Evolutionary conservation across 1,140 invertebrate genomes (phyloP).

Genomic region (Lordiphosa stackelbergi): DNA sequence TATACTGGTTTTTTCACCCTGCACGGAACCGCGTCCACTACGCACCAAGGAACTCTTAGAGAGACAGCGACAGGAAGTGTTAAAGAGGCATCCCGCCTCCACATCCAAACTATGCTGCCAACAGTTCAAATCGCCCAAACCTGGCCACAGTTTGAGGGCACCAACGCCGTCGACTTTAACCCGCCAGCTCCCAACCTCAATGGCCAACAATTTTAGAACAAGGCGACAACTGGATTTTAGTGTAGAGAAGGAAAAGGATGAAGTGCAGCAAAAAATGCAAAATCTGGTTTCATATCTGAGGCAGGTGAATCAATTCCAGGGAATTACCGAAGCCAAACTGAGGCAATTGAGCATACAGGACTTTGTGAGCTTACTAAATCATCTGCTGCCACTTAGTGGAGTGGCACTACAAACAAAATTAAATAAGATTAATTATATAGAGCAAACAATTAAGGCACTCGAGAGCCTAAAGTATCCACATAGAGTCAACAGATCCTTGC

Average conservation of each 20-base stretch:
- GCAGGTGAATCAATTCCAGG: conserved; percentile 10
- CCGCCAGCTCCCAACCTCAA: no score
- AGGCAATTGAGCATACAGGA: conserved; percentile 24
- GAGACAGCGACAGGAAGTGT: neutral
- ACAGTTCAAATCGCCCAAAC: no score
- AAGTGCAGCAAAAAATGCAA: conserved; percentile 13
- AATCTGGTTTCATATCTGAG: conserved; percentile 5
- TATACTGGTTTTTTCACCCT: neutral
- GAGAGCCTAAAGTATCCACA: conserved; percentile 26
- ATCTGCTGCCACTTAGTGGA: conserved; percentile 19
- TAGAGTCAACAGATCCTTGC: conserved; percentile 19
- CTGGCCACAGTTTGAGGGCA: no score
- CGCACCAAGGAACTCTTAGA: conserved; percentile 26
- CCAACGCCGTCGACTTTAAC: no score
- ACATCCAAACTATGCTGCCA: neutral
- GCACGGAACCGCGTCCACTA: conserved; percentile 7
- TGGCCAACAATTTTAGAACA: no score
- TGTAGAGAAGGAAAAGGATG: neutral
- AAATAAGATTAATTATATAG: conserved; percentile 19
- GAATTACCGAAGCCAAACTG: conserved; percentile 13
- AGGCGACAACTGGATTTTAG: neutral
- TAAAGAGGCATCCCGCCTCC: neutral
- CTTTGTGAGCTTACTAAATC: conserved; percentile 27
- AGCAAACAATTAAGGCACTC: conserved; percentile 22
- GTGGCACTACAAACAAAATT: neutral